Evolutionary conservation across 1,140 invertebrate genomes (phyloP).

Genomic region (Eupristina koningsbergeri): DNA sequence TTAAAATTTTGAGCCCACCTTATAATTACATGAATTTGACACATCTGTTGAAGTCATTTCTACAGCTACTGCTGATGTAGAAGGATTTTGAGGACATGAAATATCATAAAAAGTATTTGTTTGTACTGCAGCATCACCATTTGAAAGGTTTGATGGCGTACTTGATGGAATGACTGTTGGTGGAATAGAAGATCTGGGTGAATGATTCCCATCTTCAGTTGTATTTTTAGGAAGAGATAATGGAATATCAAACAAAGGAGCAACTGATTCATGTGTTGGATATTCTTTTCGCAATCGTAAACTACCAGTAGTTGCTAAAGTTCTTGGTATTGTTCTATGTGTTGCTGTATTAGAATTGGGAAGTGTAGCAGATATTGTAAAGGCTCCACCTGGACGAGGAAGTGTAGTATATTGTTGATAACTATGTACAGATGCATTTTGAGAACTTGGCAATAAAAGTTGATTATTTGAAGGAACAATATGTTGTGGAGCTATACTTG

Average conservation of each 20-base stretch:
- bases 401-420: constrained; percentile 68
- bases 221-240: constrained; percentile 46
- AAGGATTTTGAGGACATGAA: constrained; percentile 7
- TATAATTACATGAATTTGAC: constrained; percentile 49
- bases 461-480: constrained; percentile 53
- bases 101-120: constrained; percentile 42
- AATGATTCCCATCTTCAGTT: constrained; percentile 44
- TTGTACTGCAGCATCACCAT: constrained; percentile 52
- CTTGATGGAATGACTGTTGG: constrained; percentile 53
- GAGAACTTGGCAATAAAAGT: constrained; percentile 57
- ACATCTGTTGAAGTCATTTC: constrained; percentile 4
- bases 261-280: constrained; percentile 59
- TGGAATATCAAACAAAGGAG: constrained; percentile 59
- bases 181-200: constrained; percentile 51
- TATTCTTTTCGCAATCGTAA: constrained; percentile 61
- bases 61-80: background rate
- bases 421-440: constrained; percentile 59
- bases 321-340: constrained; percentile 74
- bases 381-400: constrained; percentile 65
- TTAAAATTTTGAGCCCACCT: constrained; percentile 30
- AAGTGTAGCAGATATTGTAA: constrained; percentile 69
- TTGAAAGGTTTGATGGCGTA: constrained; percentile 56
- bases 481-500: constrained; percentile 51
- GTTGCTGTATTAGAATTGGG: constrained; percentile 62
- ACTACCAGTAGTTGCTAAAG: constrained; percentile 67